A percentile compares a stretch with the other conserved stretches of the same genome.
Conservation (phyloP, 2,113 vertebrate species). For the Sinocyclocheilus rhinocerous region DNA sequence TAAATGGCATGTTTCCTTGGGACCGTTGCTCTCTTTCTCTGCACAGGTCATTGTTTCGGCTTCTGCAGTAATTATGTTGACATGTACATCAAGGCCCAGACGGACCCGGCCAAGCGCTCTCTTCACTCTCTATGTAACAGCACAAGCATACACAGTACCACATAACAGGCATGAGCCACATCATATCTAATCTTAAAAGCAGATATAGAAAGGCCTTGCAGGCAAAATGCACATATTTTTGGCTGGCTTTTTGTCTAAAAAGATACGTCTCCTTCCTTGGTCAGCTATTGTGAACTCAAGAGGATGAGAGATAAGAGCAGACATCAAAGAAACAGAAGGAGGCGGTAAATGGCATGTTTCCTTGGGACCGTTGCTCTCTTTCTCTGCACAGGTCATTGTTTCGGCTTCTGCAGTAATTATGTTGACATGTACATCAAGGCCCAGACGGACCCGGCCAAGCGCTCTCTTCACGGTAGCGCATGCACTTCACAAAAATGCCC, state of each 20-base stretch:
- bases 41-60: slow-evolving; percentile 50
- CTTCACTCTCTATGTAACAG: slow-evolving; percentile 42
- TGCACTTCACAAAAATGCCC: slow-evolving; percentile 15
- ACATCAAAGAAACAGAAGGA: slow-evolving; percentile 44
- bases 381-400: slow-evolving; percentile 48
- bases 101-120: slow-evolving; percentile 21
- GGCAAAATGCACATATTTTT: slow-evolving; percentile 1
- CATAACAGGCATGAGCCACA: neutral
- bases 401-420: slow-evolving; percentile 56
- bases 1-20: slow-evolving; percentile 40
- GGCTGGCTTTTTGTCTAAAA: neutral
- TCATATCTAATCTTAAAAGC: neutral
- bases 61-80: slow-evolving; percentile 58
- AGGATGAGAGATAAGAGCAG: slow-evolving; percentile 22
- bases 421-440: slow-evolving; percentile 61
- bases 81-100: slow-evolving; percentile 58
- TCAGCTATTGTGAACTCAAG: slow-evolving; percentile 25
- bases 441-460: slow-evolving; percentile 3
- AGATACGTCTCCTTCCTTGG: neutral
- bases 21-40: slow-evolving; percentile 33
- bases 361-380: slow-evolving; percentile 32
- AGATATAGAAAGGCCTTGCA: neutral
- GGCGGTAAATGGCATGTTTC: slow-evolving; percentile 40
- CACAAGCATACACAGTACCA: neutral
- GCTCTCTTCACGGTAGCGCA: slow-evolving; percentile 42